Base-by-base conservation (phyloP, 1,140 invertebrate genomes). In the Neuroterus valhalla region DNA sequence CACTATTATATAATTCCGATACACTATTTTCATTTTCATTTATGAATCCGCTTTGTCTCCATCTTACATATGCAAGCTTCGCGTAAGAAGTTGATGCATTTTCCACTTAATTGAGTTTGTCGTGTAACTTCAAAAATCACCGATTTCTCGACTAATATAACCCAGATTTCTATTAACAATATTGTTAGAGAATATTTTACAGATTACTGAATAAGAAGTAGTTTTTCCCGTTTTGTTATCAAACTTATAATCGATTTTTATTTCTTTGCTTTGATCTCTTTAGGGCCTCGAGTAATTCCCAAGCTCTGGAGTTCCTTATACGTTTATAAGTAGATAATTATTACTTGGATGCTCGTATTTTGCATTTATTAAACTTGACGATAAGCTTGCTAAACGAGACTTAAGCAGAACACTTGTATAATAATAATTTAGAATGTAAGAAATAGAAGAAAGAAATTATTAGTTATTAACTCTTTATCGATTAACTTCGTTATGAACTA, bases 401-500 rank as follows among this genome's bases (percentile, higher is more conserved):
- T 8, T 38, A 38, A 8, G 31, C 23, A 31, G 26, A 4, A 8
- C 19, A 23, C 55, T 38, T 62, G 23, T 38, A 62, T 62, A 31
- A 62, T 62, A 31, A 62, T 38, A 62, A 26, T 62, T 62, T 62
- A 62, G 31, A 62, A 31, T 62, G 31, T 15, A 62, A 62, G 55
- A 11, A 62, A 31, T 15, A 15, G 21, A 62, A 31, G 48, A n/a
- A 4, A 23, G 21, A 5, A 62, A 62, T 26, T 23, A n/a, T 38
- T 38, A 62, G 55, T 38, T 62, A 62, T 62, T 62, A 26, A 26
- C 23, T 23, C 23, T 62, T n/a, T 62, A 14, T 62, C 55, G 55
- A 31, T 62, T n/a, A 62, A 15, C 55, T 62, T 62, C 55, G 55
- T 62, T 62, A 38, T 38, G 31, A 62, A 62, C 55, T n/a, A 62